Conservation (phyloP, 2,888 invertebrate species). For the Mimachlamys varia region DNA sequence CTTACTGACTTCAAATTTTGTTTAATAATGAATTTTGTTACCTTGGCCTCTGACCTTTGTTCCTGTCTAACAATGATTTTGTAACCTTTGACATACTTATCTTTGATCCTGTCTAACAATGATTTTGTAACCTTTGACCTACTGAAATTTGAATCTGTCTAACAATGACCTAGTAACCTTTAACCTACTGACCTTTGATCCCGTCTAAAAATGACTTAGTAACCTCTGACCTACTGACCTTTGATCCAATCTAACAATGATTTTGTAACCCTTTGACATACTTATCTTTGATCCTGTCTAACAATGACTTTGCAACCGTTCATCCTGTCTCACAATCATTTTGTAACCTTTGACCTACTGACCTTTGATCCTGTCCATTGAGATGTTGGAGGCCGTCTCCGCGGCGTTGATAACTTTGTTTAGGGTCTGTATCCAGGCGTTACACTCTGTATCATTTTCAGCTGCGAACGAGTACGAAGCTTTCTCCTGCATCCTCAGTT, state of each 20-base stretch:
- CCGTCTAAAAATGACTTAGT: conserved; percentile 52
- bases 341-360: neutral
- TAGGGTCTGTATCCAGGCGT: conserved; percentile 92
- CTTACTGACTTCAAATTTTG: too few relatives aligned
- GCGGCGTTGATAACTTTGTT: conserved; percentile 89
- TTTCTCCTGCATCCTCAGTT: conserved; percentile 92
- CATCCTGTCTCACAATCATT: neutral
- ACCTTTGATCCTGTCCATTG: conserved; percentile 72
- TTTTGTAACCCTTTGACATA: neutral
- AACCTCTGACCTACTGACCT: neutral
- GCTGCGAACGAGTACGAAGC: conserved; percentile 93
- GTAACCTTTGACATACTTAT: neutral
- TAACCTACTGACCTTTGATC: neutral
- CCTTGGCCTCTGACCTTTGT: too few relatives aligned
- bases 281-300: neutral
- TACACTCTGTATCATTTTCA: conserved; percentile 91
- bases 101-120: neutral
- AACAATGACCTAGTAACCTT: too few relatives aligned
- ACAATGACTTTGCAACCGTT: neutral
- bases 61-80: neutral
- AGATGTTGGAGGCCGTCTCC: conserved; percentile 73
- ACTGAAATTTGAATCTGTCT: too few relatives aligned
- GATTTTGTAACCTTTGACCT: neutral
- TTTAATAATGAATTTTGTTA: too few relatives aligned
- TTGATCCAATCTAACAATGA: neutral